phyloP scores from a whole-genome alignment of 2,797 vertebrate species.

The Danio kyathit region DNA sequence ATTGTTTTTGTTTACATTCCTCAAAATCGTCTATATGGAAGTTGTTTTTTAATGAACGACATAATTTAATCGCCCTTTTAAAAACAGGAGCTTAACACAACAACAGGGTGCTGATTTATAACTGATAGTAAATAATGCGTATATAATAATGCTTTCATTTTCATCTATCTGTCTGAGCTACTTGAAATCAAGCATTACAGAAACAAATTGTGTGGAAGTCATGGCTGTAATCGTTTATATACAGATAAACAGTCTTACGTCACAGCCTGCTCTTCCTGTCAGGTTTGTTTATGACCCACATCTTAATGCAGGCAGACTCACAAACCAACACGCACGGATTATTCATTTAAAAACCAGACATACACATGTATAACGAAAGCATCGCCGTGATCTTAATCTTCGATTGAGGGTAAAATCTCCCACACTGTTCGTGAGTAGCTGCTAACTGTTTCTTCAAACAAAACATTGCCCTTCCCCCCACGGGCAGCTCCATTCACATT shows the following conservation, averaged over 20 bases:
- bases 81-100: too few species aligned
- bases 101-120: neutral
- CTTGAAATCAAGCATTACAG: neutral
- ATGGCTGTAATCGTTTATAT: constrained; percentile 8
- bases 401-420: neutral
- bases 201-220: neutral
- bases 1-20: too few species aligned
- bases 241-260: constrained; percentile 50
- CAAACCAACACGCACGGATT: neutral
- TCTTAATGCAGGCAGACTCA: neutral
- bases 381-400: neutral
- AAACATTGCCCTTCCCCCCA: constrained; percentile 50
- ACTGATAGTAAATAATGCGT: too few species aligned
- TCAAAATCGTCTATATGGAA: neutral
- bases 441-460: constrained; percentile 59
- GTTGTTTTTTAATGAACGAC: neutral
- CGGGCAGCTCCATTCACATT: constrained; percentile 60
- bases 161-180: neutral
- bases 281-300: constrained; percentile 39
- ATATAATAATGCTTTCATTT: neutral
- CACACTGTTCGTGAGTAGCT: neutral
- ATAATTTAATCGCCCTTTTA: too few species aligned
- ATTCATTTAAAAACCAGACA: neutral
- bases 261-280: constrained; percentile 37
- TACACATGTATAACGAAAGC: neutral